These are phyloP conservation scores for Vollenhovia emeryi DNA, from an alignment of 1,140 invertebrate genomes.

Conservation along the genomic window DNA sequence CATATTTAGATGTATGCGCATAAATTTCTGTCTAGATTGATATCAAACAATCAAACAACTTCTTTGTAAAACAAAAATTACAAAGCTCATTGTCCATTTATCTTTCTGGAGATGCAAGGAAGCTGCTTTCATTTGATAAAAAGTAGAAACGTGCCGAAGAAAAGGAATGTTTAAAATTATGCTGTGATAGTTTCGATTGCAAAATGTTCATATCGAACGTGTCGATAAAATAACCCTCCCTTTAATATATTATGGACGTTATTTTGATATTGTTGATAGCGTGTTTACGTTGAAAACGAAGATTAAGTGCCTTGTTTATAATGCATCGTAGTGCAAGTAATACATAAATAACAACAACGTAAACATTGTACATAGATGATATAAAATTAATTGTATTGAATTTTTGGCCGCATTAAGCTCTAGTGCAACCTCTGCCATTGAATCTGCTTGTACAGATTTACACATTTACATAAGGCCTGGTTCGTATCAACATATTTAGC, in stretches of 20 bases:
- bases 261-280: neutral
- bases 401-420: neutral
- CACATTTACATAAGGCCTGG: neutral
- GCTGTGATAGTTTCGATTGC: neutral
- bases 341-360: neutral
- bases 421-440: constrained; percentile 14
- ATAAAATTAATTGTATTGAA: neutral
- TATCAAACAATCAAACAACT: neutral
- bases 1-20: neutral
- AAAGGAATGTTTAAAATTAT: neutral
- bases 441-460: constrained; percentile 20
- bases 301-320: neutral
- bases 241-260: neutral
- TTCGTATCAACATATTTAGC: constrained; percentile 14
- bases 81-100: neutral
- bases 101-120: neutral
- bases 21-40: neutral
- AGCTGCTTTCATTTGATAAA: neutral
- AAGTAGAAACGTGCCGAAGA: neutral
- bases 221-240: neutral
- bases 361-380: neutral
- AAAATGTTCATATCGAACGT: neutral
- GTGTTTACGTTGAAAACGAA: neutral
- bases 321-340: neutral
- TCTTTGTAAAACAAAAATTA: neutral